Conservation (phyloP, 2,113 vertebrate genomes). For the Catagonus wagneri region DNA sequence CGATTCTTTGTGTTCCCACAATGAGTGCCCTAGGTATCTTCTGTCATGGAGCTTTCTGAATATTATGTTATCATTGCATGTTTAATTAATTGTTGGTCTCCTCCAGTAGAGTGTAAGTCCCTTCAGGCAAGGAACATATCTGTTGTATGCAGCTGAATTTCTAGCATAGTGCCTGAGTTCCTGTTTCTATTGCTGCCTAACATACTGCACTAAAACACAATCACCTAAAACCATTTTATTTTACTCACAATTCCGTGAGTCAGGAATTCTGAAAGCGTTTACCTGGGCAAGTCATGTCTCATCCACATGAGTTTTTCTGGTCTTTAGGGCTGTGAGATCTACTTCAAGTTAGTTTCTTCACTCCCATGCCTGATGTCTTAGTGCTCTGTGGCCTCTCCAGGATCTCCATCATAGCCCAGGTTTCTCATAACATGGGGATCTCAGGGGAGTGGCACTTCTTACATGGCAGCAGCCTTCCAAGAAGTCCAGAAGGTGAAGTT, state of each 20-base stretch:
- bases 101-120: neutral
- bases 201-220: neutral
- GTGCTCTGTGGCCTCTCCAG: neutral
- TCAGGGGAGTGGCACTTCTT: neutral
- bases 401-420: neutral
- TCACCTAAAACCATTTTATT: neutral
- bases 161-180: neutral
- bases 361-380: neutral
- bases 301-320: neutral
- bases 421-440: neutral
- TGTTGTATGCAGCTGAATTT: constrained; percentile 30
- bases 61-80: neutral
- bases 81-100: neutral
- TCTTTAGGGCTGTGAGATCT: neutral
- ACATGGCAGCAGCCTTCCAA: neutral
- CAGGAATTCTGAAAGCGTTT: neutral
- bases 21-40: neutral
- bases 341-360: neutral
- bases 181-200: neutral
- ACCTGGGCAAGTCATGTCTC: neutral
- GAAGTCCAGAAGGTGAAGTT: neutral
- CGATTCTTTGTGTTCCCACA: neutral
- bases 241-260: neutral
- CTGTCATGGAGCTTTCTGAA: neutral
- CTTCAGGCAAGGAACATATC: neutral